A percentile compares a stretch with the other conserved stretches of the same genome.
Evolutionary conservation across 2,113 vertebrate species (phyloP).

Genomic region (Eupsittula cactorum): DNA sequence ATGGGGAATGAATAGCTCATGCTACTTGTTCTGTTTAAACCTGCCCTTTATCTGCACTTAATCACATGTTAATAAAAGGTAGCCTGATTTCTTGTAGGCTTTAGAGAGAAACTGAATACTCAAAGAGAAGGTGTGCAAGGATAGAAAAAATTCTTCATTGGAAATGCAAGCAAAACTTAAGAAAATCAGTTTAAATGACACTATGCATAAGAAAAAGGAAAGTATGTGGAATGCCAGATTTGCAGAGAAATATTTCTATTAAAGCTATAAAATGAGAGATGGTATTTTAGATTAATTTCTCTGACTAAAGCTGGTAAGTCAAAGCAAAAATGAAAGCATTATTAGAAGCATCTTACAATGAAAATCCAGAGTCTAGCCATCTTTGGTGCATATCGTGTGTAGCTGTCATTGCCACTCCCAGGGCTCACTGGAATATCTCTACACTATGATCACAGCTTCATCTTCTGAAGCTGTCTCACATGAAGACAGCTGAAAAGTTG

Average conservation of each 20-base stretch:
- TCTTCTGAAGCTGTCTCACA: neutral
- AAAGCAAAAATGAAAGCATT: neutral
- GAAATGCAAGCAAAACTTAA: neutral
- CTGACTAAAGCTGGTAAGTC: neutral
- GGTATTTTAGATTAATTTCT: neutral
- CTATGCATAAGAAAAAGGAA: neutral
- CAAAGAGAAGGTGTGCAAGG: neutral
- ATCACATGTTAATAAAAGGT: neutral
- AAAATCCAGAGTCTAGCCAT: neutral
- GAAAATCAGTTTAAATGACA: neutral
- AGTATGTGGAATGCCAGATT: neutral
- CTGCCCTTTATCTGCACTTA: neutral
- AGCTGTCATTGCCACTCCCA: neutral
- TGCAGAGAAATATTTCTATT: neutral
- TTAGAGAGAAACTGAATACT: neutral
- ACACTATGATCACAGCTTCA: neutral
- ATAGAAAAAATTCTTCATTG: neutral
- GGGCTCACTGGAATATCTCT: neutral
- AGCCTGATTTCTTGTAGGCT: neutral
- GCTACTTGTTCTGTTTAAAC: neutral
- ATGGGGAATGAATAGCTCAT: neutral
- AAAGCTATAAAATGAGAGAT: neutral
- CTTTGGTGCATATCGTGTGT: accelerated
- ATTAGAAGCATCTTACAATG: neutral
- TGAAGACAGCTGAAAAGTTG: accelerated